Evolutionary conservation across 2,888 invertebrate species (phyloP).

Genomic region (Dorcus parallelipipedus): DNA sequence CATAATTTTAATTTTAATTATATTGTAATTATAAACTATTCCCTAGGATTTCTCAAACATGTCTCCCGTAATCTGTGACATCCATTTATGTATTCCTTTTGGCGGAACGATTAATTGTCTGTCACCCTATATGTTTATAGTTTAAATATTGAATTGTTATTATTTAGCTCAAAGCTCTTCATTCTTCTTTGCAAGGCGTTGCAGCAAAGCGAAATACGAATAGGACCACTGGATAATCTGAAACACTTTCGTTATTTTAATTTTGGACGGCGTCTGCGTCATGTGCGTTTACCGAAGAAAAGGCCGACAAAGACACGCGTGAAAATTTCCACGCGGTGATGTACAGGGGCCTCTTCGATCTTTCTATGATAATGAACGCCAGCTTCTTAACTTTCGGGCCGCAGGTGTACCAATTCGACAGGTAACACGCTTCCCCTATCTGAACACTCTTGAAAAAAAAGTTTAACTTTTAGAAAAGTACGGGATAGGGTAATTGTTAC

Average conservation of each 20-base stretch:
- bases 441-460: constrained; percentile 22
- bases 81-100: too few relatives aligned
- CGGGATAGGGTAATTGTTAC: constrained; percentile 35
- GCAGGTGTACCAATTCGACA: constrained; percentile 29
- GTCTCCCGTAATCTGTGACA: too few relatives aligned
- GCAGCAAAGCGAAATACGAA: not conserved
- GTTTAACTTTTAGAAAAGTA: not conserved
- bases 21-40: too few relatives aligned
- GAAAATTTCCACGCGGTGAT: constrained; percentile 33
- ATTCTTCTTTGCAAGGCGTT: not conserved
- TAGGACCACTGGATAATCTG: not conserved
- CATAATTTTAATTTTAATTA: too few relatives aligned
- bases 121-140: too few relatives aligned
- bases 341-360: constrained; percentile 29
- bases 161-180: too few relatives aligned
- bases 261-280: too few relatives aligned
- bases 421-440: constrained; percentile 30
- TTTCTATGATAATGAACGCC: constrained; percentile 32
- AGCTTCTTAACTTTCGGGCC: constrained; percentile 21
- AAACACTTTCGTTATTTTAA: too few relatives aligned
- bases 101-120: too few relatives aligned
- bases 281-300: not conserved
- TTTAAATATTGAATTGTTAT: too few relatives aligned
- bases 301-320: constrained; percentile 27
- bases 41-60: too few relatives aligned